These are phyloP conservation scores for Nezara viridula DNA, from an alignment of 2,888 invertebrate species.

Conservation along the genomic window DNA sequence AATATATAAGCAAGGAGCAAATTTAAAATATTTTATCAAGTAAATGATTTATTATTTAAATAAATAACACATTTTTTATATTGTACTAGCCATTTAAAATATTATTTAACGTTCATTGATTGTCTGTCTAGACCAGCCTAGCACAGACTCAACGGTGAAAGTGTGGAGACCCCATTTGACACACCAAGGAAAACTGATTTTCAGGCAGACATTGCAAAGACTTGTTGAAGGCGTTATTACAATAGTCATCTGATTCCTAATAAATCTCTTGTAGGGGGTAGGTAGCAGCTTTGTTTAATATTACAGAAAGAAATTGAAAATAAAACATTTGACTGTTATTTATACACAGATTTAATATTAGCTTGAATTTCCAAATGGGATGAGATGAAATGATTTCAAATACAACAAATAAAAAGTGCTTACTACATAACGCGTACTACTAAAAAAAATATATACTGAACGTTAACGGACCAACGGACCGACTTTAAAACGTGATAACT, in stretches of 20 bases:
- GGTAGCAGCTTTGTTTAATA: too few relatives aligned
- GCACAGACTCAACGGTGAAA: not conserved
- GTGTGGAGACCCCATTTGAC: not conserved
- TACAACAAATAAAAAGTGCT: too few relatives aligned
- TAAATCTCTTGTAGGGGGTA: not conserved
- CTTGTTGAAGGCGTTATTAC: not conserved
- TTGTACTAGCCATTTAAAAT: not conserved
- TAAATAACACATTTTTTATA: not conserved
- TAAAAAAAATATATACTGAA: not conserved
- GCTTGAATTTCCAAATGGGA: too few relatives aligned
- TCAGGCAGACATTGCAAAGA: not conserved
- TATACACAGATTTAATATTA: too few relatives aligned
- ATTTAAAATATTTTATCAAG: not conserved
- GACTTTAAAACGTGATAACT: not conserved
- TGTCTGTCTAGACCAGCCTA: not conserved
- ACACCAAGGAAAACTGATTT: conserved; percentile 14
- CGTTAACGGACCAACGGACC: not conserved
- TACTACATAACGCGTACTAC: too few relatives aligned
- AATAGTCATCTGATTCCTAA: not conserved
- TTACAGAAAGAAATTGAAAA: too few relatives aligned
- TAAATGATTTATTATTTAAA: not conserved
- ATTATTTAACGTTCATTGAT: not conserved
- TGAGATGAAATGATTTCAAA: too few relatives aligned
- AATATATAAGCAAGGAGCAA: too few relatives aligned
- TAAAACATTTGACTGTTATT: too few relatives aligned